Evolutionary conservation across 2,888 invertebrate genomes (phyloP).

Genomic region (Seladonia tumulorum): DNA sequence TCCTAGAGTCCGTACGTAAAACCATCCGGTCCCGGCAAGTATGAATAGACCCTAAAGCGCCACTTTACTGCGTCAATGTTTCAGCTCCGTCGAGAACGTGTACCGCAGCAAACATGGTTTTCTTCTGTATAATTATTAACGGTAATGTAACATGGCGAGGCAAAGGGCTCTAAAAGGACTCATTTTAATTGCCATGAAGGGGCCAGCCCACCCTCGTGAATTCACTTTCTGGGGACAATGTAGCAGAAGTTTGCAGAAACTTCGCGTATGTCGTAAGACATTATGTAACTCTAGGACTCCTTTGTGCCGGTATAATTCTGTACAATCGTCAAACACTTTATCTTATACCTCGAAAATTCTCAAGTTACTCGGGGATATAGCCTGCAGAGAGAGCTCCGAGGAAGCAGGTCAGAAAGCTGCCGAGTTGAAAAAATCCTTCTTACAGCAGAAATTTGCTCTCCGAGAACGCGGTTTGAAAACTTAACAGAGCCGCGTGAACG

Average conservation of each 20-base stretch:
- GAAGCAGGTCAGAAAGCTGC: not conserved
- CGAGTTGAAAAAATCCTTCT: not conserved
- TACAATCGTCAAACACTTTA: constrained; percentile 1
- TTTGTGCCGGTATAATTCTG: not conserved
- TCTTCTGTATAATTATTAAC: constrained; percentile 7
- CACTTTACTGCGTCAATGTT: not conserved
- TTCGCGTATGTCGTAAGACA: constrained; percentile 10
- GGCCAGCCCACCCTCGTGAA: not conserved
- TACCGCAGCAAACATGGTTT: not conserved
- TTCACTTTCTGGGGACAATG: constrained; percentile 2
- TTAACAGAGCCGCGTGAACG: not conserved
- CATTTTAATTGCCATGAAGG: not conserved
- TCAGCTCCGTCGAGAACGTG: not conserved
- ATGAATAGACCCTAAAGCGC: too few species aligned
- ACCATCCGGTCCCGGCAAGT: too few species aligned
- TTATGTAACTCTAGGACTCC: constrained; percentile 3
- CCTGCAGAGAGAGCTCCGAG: not conserved
- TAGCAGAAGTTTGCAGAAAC: not conserved
- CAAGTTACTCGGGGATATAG: not conserved
- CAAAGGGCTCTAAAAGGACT: not conserved
- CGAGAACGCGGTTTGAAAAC: not conserved
- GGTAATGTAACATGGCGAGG: not conserved
- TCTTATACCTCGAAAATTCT: not conserved
- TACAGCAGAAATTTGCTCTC: not conserved
- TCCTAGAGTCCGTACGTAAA: too few species aligned